Percentiles rank a stretch among this genome's conserved stretches.
These are phyloP conservation scores for Hoplostethus mediterraneus DNA, from an alignment of 2,797 vertebrate genomes.

Conservation along the genomic window DNA sequence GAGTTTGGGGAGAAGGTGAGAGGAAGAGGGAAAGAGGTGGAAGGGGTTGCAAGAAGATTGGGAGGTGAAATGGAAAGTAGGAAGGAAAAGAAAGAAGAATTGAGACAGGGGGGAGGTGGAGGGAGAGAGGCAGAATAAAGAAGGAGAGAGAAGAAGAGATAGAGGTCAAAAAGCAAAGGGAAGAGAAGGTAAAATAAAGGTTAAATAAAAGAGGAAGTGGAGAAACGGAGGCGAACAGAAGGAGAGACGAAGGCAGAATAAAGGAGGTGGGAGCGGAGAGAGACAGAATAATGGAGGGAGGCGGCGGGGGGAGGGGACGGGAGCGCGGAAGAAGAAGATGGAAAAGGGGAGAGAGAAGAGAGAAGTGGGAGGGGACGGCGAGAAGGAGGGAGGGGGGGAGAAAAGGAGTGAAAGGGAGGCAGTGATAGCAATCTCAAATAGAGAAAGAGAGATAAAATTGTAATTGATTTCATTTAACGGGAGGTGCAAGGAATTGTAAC, in stretches of 20 bases:
- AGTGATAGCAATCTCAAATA: constrained; percentile 63
- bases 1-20: neutral
- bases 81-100: no score
- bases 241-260: constrained; percentile 16
- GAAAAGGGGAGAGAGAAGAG: constrained; percentile 6
- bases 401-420: constrained; percentile 23
- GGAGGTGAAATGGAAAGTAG: no score
- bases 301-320: neutral
- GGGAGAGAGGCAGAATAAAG: neutral
- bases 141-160: neutral
- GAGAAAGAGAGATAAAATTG: constrained; percentile 60
- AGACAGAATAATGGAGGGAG: neutral
- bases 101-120: neutral
- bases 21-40: neutral
- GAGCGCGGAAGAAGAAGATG: neutral
- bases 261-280: constrained; percentile 25
- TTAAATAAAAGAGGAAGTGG: constrained; percentile 5
- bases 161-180: neutral
- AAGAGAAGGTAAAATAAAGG: constrained; percentile 18
- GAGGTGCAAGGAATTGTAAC: constrained; percentile 49
- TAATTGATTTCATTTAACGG: constrained; percentile 73
- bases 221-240: no score
- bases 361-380: neutral
- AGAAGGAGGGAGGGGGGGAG: constrained; percentile 12
- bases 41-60: neutral